Evolutionary conservation across 2,113 vertebrate species (phyloP).

Genomic region (Heterochromis multidens): DNA sequence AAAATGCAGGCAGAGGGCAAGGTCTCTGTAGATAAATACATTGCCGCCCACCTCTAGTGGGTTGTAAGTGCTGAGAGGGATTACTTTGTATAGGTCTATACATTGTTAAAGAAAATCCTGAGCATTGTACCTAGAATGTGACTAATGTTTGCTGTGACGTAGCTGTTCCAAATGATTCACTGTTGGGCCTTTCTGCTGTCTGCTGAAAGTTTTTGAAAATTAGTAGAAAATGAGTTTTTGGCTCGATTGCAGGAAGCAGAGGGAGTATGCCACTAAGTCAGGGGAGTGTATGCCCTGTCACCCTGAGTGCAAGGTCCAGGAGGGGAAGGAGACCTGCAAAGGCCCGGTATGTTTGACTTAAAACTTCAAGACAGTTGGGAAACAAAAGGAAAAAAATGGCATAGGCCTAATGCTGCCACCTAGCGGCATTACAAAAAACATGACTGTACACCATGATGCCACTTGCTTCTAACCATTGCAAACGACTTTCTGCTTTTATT

Average conservation of each 20-base stretch:
- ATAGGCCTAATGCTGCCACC: conserved; percentile 15
- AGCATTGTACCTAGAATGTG: neutral
- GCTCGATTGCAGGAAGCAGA: conserved; percentile 71
- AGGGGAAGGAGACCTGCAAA: conserved; percentile 79
- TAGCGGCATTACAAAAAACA: neutral
- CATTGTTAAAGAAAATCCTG: neutral
- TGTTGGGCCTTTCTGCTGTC: neutral
- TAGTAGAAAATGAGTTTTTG: neutral
- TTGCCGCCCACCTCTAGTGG: neutral
- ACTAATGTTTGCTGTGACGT: conserved; percentile 2
- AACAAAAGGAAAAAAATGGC: neutral
- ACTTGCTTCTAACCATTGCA: neutral
- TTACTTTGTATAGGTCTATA: neutral
- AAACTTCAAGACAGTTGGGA: neutral
- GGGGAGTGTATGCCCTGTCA: conserved; percentile 84
- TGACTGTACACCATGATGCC: fast-evolving
- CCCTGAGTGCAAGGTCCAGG: conserved; percentile 81
- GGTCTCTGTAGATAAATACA: neutral
- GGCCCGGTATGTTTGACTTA: conserved; percentile 78
- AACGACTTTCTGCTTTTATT: fast-evolving
- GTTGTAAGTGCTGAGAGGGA: fast-evolving
- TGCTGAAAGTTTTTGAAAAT: neutral
- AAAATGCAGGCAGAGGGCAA: no score
- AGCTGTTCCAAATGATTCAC: neutral
- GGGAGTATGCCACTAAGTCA: conserved; percentile 79